These are phyloP conservation scores for Sceliomorpha sp. DNA, from an alignment of 2,888 invertebrate species.

Conservation along the genomic window DNA sequence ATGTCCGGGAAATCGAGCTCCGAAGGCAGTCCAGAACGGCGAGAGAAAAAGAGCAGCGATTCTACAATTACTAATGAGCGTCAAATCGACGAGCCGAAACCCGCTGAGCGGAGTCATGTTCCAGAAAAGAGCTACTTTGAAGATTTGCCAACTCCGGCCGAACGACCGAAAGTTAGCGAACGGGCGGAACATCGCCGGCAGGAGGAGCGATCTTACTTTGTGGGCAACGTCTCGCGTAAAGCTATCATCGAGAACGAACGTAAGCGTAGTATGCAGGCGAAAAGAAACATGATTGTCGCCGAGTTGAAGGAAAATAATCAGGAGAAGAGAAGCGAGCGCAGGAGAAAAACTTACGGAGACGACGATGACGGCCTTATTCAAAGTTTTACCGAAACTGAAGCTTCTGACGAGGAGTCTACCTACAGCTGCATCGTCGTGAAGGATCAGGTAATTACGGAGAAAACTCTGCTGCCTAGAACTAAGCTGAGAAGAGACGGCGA, in stretches of 20 bases:
- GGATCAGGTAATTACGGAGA: constrained; percentile 83
- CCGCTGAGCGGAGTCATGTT: constrained; percentile 73
- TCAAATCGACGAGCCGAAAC: constrained; percentile 70
- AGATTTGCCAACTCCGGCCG: constrained; percentile 77
- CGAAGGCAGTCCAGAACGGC: constrained; percentile 57
- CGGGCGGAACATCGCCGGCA: constrained; percentile 69
- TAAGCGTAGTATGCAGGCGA: constrained; percentile 76
- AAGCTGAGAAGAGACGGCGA: constrained; percentile 84
- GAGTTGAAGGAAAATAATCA: constrained; percentile 77
- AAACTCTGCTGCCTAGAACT: constrained; percentile 85
- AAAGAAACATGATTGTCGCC: constrained; percentile 75
- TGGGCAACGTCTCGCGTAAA: constrained; percentile 76
- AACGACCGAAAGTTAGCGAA: constrained; percentile 71
- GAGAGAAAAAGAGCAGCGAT: constrained; percentile 70
- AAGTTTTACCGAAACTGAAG: constrained; percentile 76
- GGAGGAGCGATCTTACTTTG: constrained; percentile 73
- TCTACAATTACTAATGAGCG: constrained; percentile 72
- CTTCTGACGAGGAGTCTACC: constrained; percentile 79
- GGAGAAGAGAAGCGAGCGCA: constrained; percentile 69
- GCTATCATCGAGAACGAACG: constrained; percentile 78
- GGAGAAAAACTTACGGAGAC: constrained; percentile 69
- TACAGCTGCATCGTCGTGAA: constrained; percentile 90
- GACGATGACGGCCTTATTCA: constrained; percentile 72
- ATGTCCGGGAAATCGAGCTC: constrained; percentile 61
- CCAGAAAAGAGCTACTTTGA: constrained; percentile 74